Base-by-base conservation (phyloP, 1,140 invertebrate species). In the Drosophila tsacasi region DNA sequence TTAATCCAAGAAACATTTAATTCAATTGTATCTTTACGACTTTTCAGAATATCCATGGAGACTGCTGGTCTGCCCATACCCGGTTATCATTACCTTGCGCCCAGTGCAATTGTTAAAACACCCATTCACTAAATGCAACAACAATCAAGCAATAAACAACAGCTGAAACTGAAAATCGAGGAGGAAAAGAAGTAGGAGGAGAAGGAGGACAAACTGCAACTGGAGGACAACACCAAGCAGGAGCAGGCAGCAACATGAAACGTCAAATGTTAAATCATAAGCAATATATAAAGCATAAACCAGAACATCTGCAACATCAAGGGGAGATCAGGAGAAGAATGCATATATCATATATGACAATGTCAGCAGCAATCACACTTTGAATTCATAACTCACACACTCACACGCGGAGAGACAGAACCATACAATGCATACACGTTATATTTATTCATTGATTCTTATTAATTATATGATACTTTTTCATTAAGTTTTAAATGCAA, bases 101-200 rank as follows among this genome's bases (percentile, higher is more conserved):
- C 97, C 60, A 97, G 97, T 94, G 96, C 97, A 94, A 97, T 98
- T 93, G 97, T 98, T 85, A 97, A 97, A 94, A 96, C 97, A 74
- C 96, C 97, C 79, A 97, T 97, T 92, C 97, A 98, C 94, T 98
- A 96, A 96, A 94, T 93, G 79, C 73, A 75, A 73, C 67, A 25
- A 52, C 27, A 73, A 74, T 67, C 68, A 76, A 81, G 49, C 49
- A 52, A 71, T 55, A 68, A n/a, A 54, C 52, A 74, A 63, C 76
- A 66, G 76, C 76, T 37, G 35, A 37, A 65, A 73, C 79, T 57
- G 79, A 75, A 19, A 46, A 57, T 25, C 57, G 23, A 54, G 67
- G 47, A 68, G 39, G 5, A 44, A 15, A 13, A 35, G 57, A 21
- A 62, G 40, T 2, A 19, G n/a, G 6, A 44, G 65, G 39, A 67